Conservation (phyloP, 2,888 invertebrate genomes). For the Atethmia centrago region DNA sequence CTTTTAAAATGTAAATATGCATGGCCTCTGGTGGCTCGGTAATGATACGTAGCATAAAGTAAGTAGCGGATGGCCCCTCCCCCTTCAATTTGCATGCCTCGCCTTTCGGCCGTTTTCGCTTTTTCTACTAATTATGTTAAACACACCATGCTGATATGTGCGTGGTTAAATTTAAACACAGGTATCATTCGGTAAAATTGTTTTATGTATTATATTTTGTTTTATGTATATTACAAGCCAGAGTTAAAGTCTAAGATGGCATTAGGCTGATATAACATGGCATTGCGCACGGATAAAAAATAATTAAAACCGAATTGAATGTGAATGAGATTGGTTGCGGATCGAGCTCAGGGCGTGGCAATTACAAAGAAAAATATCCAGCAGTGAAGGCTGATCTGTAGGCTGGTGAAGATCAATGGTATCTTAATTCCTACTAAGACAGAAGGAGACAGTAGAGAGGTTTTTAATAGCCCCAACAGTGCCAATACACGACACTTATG, state of each 20-base stretch:
- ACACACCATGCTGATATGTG: slow-evolving; percentile 31
- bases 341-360: neutral
- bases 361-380: neutral
- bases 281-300: neutral
- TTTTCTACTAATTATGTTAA: slow-evolving; percentile 61
- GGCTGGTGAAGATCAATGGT: too few species aligned
- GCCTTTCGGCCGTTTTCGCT: slow-evolving; percentile 45
- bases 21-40: slow-evolving; percentile 32
- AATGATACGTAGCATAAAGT: slow-evolving; percentile 42
- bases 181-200: neutral
- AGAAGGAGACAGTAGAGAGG: too few species aligned
- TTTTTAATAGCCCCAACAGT: neutral
- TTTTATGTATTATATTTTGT: slow-evolving; percentile 14
- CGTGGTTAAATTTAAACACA: slow-evolving; percentile 24
- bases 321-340: neutral
- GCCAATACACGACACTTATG: neutral
- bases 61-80: slow-evolving; percentile 50
- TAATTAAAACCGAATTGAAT: neutral
- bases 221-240: neutral
- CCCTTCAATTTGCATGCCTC: slow-evolving; percentile 58
- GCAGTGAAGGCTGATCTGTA: neutral
- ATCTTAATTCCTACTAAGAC: neutral
- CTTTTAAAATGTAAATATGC: slow-evolving; percentile 48
- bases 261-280: too few species aligned
- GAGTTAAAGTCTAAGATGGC: neutral